phyloP scores from a whole-genome alignment of 23 tunicate genomes.

The Corella eumyota region DNA sequence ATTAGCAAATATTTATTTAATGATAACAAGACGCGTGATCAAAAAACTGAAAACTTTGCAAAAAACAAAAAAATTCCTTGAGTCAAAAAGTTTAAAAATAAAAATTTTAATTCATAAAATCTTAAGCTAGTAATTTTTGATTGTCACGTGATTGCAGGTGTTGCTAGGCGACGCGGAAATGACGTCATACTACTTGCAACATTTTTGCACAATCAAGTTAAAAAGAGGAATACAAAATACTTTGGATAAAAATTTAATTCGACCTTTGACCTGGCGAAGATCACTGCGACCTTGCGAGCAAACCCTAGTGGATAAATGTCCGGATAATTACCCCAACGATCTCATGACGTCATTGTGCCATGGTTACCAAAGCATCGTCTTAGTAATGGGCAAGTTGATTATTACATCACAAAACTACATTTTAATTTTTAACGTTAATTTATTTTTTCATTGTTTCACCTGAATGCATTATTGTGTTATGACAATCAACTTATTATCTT shows the following conservation, averaged over 20 bases:
- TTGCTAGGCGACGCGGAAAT: slow-evolving; percentile 52
- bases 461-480: too few relatives aligned
- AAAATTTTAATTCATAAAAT: not conserved
- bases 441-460: too few relatives aligned
- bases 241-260: not conserved
- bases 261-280: slow-evolving; percentile 19
- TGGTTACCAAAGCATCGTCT: slow-evolving; percentile 49
- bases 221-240: not conserved
- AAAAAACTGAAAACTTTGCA: not conserved
- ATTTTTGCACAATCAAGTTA: slow-evolving; percentile 48
- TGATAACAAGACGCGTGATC: too few relatives aligned
- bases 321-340: slow-evolving; percentile 13
- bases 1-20: too few relatives aligned
- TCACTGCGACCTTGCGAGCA: slow-evolving; percentile 47
- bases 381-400: too few relatives aligned
- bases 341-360: slow-evolving; percentile 11
- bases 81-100: not conserved
- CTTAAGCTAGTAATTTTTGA: not conserved
- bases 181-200: slow-evolving; percentile 57
- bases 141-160: slow-evolving; percentile 22
- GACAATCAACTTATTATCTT: too few relatives aligned
- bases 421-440: too few relatives aligned
- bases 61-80: not conserved
- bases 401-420: too few relatives aligned
- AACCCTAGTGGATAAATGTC: slow-evolving; percentile 37